A percentile compares a stretch with the other conserved stretches of the same genome.
These are phyloP conservation scores for Linnaemya tessellans DNA, from an alignment of 2,888 invertebrate genomes.

Conservation along the genomic window DNA sequence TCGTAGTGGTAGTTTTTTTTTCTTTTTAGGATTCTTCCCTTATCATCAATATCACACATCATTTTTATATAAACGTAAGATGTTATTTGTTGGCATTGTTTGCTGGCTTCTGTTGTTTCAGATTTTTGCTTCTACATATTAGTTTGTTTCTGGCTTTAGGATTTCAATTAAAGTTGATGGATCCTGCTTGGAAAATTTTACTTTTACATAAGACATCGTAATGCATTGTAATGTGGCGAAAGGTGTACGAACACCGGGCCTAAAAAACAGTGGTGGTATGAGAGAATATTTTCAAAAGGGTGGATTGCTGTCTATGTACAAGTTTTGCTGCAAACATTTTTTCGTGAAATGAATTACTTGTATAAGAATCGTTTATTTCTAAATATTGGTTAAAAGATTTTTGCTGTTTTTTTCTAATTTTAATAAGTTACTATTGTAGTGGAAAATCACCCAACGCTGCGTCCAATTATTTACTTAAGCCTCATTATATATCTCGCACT, in stretches of 20 bases:
- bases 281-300: not conserved
- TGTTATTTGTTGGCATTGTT: conserved; percentile 66
- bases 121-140: conserved; percentile 71
- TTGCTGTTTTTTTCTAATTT: too few species aligned
- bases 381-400: too few species aligned
- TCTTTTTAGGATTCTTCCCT: conserved; percentile 67
- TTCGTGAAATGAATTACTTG: too few species aligned
- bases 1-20: conserved; percentile 41
- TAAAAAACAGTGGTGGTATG: conserved; percentile 39
- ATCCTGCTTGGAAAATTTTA: conserved; percentile 61
- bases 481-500: too few species aligned
- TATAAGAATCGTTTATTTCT: too few species aligned
- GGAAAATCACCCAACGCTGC: too few species aligned
- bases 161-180: conserved; percentile 70
- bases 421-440: too few species aligned
- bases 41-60: conserved; percentile 82
- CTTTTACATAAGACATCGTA: conserved; percentile 27
- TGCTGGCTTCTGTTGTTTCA: conserved; percentile 67
- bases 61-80: conserved; percentile 74
- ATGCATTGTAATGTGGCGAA: conserved; percentile 45
- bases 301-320: not conserved
- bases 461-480: too few species aligned
- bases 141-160: conserved; percentile 33
- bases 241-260: conserved; percentile 55
- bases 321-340: not conserved